Percentiles rank a stretch among this genome's conserved stretches.
phyloP scores from a whole-genome alignment of 2,113 vertebrate species.

The Phylloscopus trochiloides region DNA sequence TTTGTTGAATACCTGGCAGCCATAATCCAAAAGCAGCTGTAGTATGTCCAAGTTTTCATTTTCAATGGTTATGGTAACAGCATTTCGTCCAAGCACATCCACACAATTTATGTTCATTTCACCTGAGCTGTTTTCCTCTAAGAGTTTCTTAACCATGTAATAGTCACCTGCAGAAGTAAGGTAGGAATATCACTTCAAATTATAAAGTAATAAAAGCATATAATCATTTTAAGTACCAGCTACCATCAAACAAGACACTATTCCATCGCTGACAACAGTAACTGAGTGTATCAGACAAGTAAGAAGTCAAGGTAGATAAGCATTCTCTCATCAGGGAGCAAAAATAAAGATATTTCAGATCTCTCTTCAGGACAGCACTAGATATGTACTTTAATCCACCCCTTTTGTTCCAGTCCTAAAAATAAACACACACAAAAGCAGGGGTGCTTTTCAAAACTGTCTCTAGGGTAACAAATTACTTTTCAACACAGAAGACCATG shows the following conservation, averaged over 20 bases:
- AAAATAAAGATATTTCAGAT: neutral
- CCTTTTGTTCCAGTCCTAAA: neutral
- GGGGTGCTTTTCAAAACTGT: neutral
- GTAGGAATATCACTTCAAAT: slow-evolving; percentile 27
- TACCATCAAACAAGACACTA: neutral
- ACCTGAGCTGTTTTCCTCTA: slow-evolving; percentile 90
- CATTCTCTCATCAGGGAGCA: neutral
- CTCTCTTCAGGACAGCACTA: neutral
- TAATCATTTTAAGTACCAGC: neutral
- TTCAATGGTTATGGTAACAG: slow-evolving; percentile 95
- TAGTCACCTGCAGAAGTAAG: slow-evolving; percentile 87
- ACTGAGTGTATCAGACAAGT: rapidly evolving
- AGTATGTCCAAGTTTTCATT: slow-evolving; percentile 98
- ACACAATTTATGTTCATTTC: slow-evolving; percentile 98
- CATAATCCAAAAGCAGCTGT: slow-evolving; percentile 93
- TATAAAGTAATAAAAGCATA: slow-evolving; percentile 4
- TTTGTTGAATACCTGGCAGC: slow-evolving; percentile 86
- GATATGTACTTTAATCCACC: neutral
- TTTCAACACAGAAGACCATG: neutral
- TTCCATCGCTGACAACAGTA: neutral
- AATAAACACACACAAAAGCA: neutral
- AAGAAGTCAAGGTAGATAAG: neutral
- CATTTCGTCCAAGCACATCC: slow-evolving; percentile 94
- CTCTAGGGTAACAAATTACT: neutral
- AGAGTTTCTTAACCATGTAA: slow-evolving; percentile 99